Evolutionary conservation across 2,113 vertebrate genomes (phyloP).

Genomic region (Hirundichthys speculiger): DNA sequence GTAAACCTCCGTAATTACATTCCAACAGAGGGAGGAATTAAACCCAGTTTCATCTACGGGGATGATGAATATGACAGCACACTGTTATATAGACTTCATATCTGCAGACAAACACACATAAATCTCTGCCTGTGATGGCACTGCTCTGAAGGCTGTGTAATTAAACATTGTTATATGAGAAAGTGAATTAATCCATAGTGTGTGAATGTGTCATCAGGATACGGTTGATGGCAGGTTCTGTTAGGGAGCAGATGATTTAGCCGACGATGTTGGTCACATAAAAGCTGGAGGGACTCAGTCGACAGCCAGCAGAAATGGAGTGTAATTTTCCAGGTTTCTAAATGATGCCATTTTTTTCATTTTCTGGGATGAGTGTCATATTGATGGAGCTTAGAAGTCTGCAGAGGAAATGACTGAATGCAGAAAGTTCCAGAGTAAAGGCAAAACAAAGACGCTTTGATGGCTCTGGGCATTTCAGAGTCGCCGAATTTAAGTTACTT

Average conservation of each 20-base stretch:
- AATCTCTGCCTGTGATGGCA: slow-evolving; percentile 69
- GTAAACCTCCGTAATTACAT: slow-evolving; percentile 79
- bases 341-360: slow-evolving; percentile 52
- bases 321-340: slow-evolving; percentile 63
- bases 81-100: slow-evolving; percentile 78
- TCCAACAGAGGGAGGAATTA: slow-evolving; percentile 74
- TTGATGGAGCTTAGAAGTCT: slow-evolving; percentile 49
- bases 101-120: slow-evolving; percentile 77
- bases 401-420: slow-evolving; percentile 20
- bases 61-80: slow-evolving; percentile 74
- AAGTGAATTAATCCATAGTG: slow-evolving; percentile 75
- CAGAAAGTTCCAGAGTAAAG: slow-evolving; percentile 40
- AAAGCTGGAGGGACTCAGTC: slow-evolving; percentile 58
- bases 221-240: slow-evolving; percentile 64
- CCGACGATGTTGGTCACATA: slow-evolving; percentile 58
- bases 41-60: slow-evolving; percentile 71
- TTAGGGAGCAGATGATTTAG: slow-evolving; percentile 69
- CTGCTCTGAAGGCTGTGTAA: slow-evolving; percentile 76
- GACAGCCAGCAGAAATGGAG: slow-evolving; percentile 55
- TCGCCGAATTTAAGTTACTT: neutral
- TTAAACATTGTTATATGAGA: slow-evolving; percentile 79
- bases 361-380: slow-evolving; percentile 43
- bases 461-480: neutral
- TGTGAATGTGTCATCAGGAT: slow-evolving; percentile 75
- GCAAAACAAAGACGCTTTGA: slow-evolving; percentile 16